Evolutionary conservation across 2,113 vertebrate species (phyloP), one percentile per base, ranked within the genome.

Genomic region (Halichoeres trimaculatus): DNA sequence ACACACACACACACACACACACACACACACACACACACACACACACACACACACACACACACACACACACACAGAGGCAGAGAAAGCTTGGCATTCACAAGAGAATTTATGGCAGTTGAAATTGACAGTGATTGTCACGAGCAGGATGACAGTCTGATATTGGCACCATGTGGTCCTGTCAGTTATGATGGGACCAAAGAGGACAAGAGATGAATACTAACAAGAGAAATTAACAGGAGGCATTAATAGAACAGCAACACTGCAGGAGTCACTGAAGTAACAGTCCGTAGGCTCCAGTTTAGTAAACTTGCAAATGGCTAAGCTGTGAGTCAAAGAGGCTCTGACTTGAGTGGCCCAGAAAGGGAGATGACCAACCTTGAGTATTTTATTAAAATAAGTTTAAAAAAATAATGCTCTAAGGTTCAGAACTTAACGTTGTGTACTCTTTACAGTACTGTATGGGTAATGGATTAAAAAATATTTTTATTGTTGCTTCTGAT

Each of bases 91-190:
- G 19, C 48, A 60, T 67, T 83, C 58, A 68, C 22, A 16, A 74
- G 8, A 24, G 35, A 62, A 52, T 70, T 78, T 56, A 48, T 57
- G 35, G 69, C 75, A 79, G 56, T 34, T 62, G 23, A 52, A 63
- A 35, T 0, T 67, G 74, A 73, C 80, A 76, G 41, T 81, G 80
- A 80, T 71, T 65, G 79, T 66, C 70, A 78, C 48, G 10, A 56
- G 66, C 57, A 43, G 30, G 57, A 65, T 60, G 77, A 75, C 26
- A 12, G 3, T 40, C 47, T 70, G 60, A 76, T 71, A 83, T 71
- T 79, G 65, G 64, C 73, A 80, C 65, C 70, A 69, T 80, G 80
- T 74, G 76, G 64, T 36, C 67, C 64, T 70, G 85, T 87, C 80
- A 81, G 36, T 55, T 50, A 50, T 34, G 55, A 83, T 40, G 54